Evolutionary conservation across 2,888 invertebrate species (phyloP).

Genomic region (Anodontia alba): DNA sequence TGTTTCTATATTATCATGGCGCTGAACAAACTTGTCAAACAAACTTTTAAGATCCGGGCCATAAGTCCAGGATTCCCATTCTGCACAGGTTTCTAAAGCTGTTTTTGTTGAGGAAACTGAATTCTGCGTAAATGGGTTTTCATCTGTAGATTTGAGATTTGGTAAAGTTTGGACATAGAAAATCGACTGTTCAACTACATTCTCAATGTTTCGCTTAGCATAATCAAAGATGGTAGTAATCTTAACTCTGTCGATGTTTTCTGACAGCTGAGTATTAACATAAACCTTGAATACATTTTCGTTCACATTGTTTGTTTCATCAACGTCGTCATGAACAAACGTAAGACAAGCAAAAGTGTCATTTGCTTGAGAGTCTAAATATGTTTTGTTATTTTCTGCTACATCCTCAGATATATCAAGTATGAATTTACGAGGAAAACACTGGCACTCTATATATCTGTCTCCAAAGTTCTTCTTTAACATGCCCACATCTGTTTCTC

Average conservation of each 20-base stretch:
- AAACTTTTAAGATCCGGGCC: constrained; percentile 24
- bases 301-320: constrained; percentile 50
- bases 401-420: constrained; percentile 63
- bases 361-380: not conserved
- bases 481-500: constrained; percentile 30
- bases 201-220: constrained; percentile 59
- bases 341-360: constrained; percentile 35
- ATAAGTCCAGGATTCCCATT: constrained; percentile 35
- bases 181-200: constrained; percentile 53
- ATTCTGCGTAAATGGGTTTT: not conserved
- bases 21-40: constrained; percentile 10
- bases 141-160: constrained; percentile 23
- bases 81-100: constrained; percentile 27
- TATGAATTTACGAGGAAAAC: constrained; percentile 68
- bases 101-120: not conserved
- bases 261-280: constrained; percentile 52
- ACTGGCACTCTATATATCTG: constrained; percentile 56
- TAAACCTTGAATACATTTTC: constrained; percentile 56
- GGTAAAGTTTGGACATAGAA: constrained; percentile 55
- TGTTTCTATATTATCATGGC: not conserved
- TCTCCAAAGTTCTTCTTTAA: constrained; percentile 48
- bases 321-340: constrained; percentile 47
- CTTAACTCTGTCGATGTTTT: constrained; percentile 27
- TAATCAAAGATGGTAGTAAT: constrained; percentile 65
- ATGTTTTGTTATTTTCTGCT: too few species aligned